These are phyloP conservation scores for Tryphoninae sp. DNA, from an alignment of 2,888 invertebrate genomes.

Conservation along the genomic window DNA sequence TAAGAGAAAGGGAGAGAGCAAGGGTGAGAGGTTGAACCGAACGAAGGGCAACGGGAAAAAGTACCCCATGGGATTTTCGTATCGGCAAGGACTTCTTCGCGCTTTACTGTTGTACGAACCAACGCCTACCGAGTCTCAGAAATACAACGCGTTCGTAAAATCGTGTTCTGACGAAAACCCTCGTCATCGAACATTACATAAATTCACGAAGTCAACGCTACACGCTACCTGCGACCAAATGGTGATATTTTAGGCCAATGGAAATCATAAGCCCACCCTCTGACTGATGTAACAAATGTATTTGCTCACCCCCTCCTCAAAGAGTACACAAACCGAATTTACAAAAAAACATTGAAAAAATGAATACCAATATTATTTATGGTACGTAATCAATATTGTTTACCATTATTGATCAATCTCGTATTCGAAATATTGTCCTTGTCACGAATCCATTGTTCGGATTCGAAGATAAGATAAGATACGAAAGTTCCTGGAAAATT, in stretches of 20 bases:
- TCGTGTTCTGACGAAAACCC: neutral
- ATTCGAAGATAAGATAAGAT: neutral
- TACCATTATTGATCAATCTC: conserved; percentile 11
- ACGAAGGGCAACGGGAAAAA: conserved; percentile 40
- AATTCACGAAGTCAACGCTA: conserved; percentile 41
- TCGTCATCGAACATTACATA: conserved; percentile 28
- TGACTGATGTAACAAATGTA: conserved; percentile 38
- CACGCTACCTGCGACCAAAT: neutral
- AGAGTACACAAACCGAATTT: conserved; percentile 9
- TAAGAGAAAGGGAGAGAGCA: conserved; percentile 15
- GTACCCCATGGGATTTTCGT: conserved; percentile 48
- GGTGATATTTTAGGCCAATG: neutral
- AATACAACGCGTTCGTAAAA: neutral
- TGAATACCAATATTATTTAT: conserved; percentile 21
- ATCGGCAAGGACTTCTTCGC: conserved; percentile 42
- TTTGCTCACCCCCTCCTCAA: conserved; percentile 10
- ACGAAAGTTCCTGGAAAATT: too few species aligned
- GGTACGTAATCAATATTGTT: neutral
- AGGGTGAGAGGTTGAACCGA: conserved; percentile 10
- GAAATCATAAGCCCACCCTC: neutral
- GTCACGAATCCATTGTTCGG: neutral
- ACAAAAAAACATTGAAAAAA: neutral
- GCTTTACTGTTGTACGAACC: conserved; percentile 39
- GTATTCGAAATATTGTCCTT: neutral
- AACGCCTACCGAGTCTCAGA: conserved; percentile 1